phyloP scores from a whole-genome alignment of 2,113 vertebrate species.

The Eonycteris spelaea region DNA sequence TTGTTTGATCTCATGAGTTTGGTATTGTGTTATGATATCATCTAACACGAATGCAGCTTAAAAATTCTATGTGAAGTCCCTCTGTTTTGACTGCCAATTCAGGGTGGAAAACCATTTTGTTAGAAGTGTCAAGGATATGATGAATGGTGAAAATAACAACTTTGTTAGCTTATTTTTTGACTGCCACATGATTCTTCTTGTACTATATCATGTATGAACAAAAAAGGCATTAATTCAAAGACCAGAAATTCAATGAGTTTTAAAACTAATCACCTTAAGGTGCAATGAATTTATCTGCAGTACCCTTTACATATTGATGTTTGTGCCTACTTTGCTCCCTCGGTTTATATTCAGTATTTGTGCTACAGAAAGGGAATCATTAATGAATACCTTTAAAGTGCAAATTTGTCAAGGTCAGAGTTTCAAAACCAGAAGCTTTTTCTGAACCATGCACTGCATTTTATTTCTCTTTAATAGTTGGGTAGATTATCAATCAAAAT shows the following conservation, averaged over 20 bases:
- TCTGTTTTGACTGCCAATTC: slow-evolving; percentile 17
- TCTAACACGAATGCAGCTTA: slow-evolving; percentile 46
- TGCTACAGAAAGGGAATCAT: slow-evolving; percentile 18
- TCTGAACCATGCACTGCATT: slow-evolving; percentile 8
- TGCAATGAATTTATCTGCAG: slow-evolving; percentile 18
- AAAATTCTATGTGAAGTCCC: slow-evolving; percentile 67
- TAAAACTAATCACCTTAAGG: slow-evolving; percentile 32
- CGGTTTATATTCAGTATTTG: slow-evolving; percentile 1
- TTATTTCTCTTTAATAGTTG: slow-evolving; percentile 40
- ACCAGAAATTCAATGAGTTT: slow-evolving; percentile 25
- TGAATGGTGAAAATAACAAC: slow-evolving; percentile 55
- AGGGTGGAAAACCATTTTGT: slow-evolving; percentile 56
- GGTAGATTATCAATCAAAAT: slow-evolving; percentile 58
- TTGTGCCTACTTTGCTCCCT: not conserved
- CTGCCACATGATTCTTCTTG: slow-evolving; percentile 56
- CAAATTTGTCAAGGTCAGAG: slow-evolving; percentile 66
- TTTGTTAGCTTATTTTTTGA: slow-evolving; percentile 52
- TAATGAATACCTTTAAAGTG: slow-evolving; percentile 62
- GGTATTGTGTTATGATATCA: not conserved
- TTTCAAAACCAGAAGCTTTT: slow-evolving; percentile 54
- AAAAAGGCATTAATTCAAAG: slow-evolving; percentile 68
- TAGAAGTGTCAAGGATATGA: slow-evolving; percentile 66
- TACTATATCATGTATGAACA: slow-evolving; percentile 27
- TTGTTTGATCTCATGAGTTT: slow-evolving; percentile 47
- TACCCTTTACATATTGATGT: slow-evolving; percentile 18